phyloP scores from a whole-genome alignment of 2,797 vertebrate species.

The Acanthurus lineatus region DNA sequence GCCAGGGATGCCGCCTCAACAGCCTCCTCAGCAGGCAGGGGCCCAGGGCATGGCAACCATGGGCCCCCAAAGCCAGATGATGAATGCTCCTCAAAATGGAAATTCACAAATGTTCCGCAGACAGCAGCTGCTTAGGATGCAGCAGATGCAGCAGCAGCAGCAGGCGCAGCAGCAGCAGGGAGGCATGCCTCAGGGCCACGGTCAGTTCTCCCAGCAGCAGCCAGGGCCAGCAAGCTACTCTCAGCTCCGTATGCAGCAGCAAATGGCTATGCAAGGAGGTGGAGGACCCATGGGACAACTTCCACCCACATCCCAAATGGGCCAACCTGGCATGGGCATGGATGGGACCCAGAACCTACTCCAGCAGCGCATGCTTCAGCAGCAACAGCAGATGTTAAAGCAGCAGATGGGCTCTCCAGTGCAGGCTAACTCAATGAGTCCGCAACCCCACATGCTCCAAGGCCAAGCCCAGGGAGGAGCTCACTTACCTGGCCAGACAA shows the following conservation, averaged over 20 bases:
- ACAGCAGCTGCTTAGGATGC: slow-evolving; percentile 89
- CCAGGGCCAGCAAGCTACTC: slow-evolving; percentile 87
- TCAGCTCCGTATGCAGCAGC: slow-evolving; percentile 89
- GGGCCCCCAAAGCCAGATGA: slow-evolving; percentile 92
- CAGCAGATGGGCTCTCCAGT: slow-evolving; percentile 94
- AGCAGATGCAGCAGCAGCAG: slow-evolving; percentile 76
- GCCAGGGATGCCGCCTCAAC: slow-evolving; percentile 89
- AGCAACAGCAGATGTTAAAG: slow-evolving; percentile 90
- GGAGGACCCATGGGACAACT: slow-evolving; percentile 92
- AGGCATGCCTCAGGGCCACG: slow-evolving; percentile 84
- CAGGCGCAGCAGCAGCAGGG: slow-evolving; percentile 82
- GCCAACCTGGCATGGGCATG: slow-evolving; percentile 92
- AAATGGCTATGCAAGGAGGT: slow-evolving; percentile 91
- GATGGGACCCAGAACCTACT: slow-evolving; percentile 88
- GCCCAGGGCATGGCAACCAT: slow-evolving; percentile 83
- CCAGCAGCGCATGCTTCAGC: slow-evolving; percentile 88
- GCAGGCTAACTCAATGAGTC: slow-evolving; percentile 96
- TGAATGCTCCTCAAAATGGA: slow-evolving; percentile 91
- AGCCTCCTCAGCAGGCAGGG: slow-evolving; percentile 84
- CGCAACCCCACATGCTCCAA: slow-evolving; percentile 96
- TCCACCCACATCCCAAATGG: slow-evolving; percentile 91
- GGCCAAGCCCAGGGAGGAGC: slow-evolving; percentile 89
- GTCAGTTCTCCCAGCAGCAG: slow-evolving; percentile 85
- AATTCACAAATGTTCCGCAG: slow-evolving; percentile 91
- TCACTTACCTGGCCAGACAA: slow-evolving; percentile 92